Evolutionary conservation across 2,113 vertebrate species (phyloP), one percentile per base, ranked within the genome.

Genomic region (Oryzias celebensis): DNA sequence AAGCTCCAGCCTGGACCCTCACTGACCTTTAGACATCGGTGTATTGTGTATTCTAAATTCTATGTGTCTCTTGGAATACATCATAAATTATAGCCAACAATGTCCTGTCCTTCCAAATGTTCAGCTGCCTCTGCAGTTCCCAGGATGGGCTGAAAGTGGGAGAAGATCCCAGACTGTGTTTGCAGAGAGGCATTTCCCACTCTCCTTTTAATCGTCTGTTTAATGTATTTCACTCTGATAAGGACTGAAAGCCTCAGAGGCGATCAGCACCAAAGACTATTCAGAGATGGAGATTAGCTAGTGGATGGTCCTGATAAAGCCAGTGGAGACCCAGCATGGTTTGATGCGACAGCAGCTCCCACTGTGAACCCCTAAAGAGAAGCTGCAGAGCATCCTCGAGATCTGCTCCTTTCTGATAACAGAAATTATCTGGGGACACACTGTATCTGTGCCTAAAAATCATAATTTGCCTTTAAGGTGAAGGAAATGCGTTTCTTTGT

Each of bases 181-280:
- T 73, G 18, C 56, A 56, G 57, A 67, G 58, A 51, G 56, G 61
- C 59, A 65, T 65, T 45, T 31, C 74, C 72, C 65, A 42, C 68
- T 68, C 45, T 83, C 67, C 70, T 81, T 72, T 78, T 74, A 85
- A 82, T 80, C 78, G 67, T 60, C 50, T 81, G 64, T 79, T 82
- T 79, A 77, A 85, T 83, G 75, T 72, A 77, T 77, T 86, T 81
- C 12, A 4, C 50, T 74, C 64, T 51, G 80, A 88, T 86, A 85
- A 83, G 62, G 61, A 22, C 62, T 68, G 75, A 80, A 78, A 73
- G 68, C 76, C 78, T 78, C 52, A 20, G 65, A 78, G 81, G 71
- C 54, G 17, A 68, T 57, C 22, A 2, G 71, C 61, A 68, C 67
- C 67, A 64, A 18, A 67, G 62, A 51, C 79, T 83, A 86, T 86